Evolutionary conservation across 2,888 invertebrate species (phyloP).

Genomic region (Microctonus brassicae): DNA sequence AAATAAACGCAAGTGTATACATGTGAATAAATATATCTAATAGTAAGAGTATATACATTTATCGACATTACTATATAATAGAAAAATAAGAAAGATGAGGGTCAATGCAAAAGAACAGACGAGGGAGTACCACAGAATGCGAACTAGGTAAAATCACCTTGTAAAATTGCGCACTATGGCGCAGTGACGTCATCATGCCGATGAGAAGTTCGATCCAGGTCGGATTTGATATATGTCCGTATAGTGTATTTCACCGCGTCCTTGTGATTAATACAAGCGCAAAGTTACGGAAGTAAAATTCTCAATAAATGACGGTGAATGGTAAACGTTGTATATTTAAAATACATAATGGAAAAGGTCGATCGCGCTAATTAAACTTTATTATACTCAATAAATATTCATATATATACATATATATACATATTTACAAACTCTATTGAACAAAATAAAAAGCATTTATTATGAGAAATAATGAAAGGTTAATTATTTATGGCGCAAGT

Average conservation of each 20-base stretch:
- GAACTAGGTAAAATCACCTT: conserved; percentile 46
- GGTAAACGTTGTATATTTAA: background rate
- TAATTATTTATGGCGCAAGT: background rate
- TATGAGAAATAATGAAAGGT: background rate
- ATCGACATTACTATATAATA: conserved; percentile 12
- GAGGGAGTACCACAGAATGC: conserved; percentile 14
- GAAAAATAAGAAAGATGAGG: conserved; percentile 19
- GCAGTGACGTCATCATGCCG: conserved; percentile 47
- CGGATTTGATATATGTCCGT: conserved; percentile 30
- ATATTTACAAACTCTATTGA: background rate
- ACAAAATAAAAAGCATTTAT: background rate
- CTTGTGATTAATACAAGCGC: conserved; percentile 21
- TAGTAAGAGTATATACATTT: background rate
- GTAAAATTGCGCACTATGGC: conserved; percentile 49
- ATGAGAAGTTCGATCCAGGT: conserved; percentile 46
- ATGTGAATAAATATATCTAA: background rate
- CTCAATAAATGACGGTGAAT: background rate
- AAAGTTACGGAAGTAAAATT: background rate
- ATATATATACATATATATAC: conserved; percentile 15
- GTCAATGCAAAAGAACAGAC: background rate
- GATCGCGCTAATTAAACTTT: background rate
- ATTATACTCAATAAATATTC: background rate
- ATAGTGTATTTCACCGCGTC: background rate
- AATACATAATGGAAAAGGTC: conserved; percentile 13
- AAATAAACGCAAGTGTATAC: too few relatives aligned